A percentile compares a stretch with the other conserved stretches of the same genome.
These are phyloP conservation scores for Lethenteron camtschaticum DNA, from an alignment of 2,113 vertebrate species.

Conservation along the genomic window DNA sequence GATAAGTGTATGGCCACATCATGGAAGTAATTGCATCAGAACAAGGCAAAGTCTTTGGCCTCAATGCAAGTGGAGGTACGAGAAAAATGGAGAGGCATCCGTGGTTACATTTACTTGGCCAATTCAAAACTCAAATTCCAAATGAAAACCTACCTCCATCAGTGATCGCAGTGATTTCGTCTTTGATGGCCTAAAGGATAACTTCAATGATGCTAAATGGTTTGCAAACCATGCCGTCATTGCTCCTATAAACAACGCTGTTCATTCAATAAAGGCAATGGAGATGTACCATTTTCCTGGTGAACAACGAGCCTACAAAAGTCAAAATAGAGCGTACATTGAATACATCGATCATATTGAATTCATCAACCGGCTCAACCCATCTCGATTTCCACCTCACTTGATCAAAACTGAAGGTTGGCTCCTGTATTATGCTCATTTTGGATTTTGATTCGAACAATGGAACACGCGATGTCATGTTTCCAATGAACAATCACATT, in stretches of 20 bases:
- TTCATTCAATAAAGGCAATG: neutral
- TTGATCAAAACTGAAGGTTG: slow-evolving; percentile 2
- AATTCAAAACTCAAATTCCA: neutral
- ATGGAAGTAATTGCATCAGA: too few species aligned
- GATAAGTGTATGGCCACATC: too few species aligned
- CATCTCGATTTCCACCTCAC: neutral
- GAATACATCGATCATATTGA: neutral
- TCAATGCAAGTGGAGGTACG: too few species aligned
- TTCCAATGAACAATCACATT: neutral
- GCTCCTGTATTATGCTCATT: slow-evolving; percentile 1
- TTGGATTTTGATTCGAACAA: neutral
- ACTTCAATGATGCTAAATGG: neutral
- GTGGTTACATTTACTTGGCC: neutral
- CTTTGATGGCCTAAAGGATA: neutral
- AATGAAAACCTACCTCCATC: neutral
- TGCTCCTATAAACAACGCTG: neutral
- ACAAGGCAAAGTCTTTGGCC: too few species aligned
- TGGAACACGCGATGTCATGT: neutral
- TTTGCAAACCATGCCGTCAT: neutral
- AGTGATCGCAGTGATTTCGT: neutral
- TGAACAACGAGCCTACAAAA: neutral
- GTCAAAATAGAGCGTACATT: neutral
- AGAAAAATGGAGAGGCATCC: too few species aligned
- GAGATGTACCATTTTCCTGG: neutral
- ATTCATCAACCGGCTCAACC: neutral